Evolutionary conservation across 2,888 invertebrate genomes (phyloP), one percentile per base, ranked within the genome.

Genomic region (Platynereis dumerilii): DNA sequence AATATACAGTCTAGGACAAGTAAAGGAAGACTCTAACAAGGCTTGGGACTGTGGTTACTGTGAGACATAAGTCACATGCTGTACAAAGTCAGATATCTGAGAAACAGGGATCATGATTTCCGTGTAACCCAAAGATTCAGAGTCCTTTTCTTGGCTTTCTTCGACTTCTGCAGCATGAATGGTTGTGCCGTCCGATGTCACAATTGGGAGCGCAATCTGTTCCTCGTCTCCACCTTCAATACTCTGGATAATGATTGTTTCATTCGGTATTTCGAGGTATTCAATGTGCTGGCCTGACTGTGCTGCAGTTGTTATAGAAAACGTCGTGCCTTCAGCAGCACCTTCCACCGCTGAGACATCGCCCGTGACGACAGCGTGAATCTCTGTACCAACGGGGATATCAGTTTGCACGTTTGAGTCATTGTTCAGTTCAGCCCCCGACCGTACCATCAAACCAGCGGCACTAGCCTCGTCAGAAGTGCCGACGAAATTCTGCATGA

Each of bases 91-190:
- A 7, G 42, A 22, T 26, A 65, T 28, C 24, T 65, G 60, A 24
- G n/a, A 24, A 12, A 48, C 29, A 20, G 60, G 60, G 22, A 65
- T 60, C 59, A 65, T 60, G 26, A 65, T 55, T 44, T 65, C 65
- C 2, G 65, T 56, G 27, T 59, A 65, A 27, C 56, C 26, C 7
- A 34, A 12, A 5, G 34, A 34, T 34, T 34, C 7, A 34, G 34
- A 12, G 12, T 34, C 34, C 12, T 34, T 34, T 34, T 7, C 34
- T 34, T 34, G 7, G 12, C 34, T 12, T 7, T 34, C 34, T 12
- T 34, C 34, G 5, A 34, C 34, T 34, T 34, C 34, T 12, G 34
- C 34, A 34, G 34, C 34, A 34, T 34, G 34, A 12, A 34, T 34
- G 34, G 34, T 34, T 3, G 52, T 52, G 52, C 20, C 52, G 7